phyloP scores from a whole-genome alignment of 2,797 vertebrate genomes.

The Trachops cirrhosus region DNA sequence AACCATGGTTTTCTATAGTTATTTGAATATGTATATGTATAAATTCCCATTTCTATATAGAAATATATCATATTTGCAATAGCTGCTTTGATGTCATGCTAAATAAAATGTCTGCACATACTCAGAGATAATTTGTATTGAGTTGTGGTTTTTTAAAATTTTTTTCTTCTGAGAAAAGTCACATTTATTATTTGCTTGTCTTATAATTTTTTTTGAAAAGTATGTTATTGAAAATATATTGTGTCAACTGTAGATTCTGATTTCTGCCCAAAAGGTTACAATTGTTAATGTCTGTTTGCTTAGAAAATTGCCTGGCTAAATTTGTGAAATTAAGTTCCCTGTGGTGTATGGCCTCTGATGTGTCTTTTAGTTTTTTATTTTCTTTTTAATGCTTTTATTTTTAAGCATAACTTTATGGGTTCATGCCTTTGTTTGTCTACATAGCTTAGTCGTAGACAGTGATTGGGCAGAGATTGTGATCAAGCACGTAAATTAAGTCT shows the following conservation, averaged over 20 bases:
- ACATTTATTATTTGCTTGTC: background rate
- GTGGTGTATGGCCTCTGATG: background rate
- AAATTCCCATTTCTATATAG: background rate
- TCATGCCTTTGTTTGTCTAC: background rate
- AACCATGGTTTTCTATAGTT: background rate
- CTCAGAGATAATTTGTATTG: background rate
- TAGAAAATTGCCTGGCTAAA: background rate
- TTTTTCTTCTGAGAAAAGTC: background rate
- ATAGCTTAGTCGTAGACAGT: background rate
- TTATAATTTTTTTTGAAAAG: background rate
- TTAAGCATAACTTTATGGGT: background rate
- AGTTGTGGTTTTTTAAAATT: background rate
- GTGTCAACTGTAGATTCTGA: background rate
- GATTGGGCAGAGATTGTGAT: background rate
- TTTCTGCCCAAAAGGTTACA: background rate
- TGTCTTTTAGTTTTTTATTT: background rate
- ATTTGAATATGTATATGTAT: background rate
- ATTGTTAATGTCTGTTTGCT: background rate
- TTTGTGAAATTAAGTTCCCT: background rate
- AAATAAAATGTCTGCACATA: background rate
- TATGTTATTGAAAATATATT: conserved; percentile 9
- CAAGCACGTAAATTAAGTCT: background rate
- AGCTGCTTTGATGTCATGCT: background rate
- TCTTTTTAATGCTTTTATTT: background rate
- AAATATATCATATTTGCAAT: background rate